Conservation (phyloP, 2,888 invertebrate genomes). For the Andrena dorsata region DNA sequence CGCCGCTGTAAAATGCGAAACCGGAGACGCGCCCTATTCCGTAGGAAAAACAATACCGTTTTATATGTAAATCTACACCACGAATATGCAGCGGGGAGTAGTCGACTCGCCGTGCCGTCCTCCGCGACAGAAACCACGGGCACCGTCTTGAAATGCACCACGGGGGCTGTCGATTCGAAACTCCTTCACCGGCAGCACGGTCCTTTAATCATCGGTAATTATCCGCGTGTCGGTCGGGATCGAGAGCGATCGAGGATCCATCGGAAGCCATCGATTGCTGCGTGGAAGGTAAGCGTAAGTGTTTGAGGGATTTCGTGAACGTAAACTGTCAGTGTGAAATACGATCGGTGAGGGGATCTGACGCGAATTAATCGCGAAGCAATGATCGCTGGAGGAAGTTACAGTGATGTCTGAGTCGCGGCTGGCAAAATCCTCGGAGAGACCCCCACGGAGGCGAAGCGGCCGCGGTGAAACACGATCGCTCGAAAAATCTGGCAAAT, state of each 20-base stretch:
- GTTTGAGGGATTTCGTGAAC: too few relatives aligned
- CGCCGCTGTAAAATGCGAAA: slow-evolving; percentile 58
- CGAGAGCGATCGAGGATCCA: slow-evolving; percentile 5
- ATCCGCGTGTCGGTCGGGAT: too few relatives aligned
- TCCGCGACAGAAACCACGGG: slow-evolving; percentile 6
- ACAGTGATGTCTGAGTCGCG: not conserved
- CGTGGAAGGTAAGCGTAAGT: too few relatives aligned
- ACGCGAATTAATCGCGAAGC: slow-evolving; percentile 1
- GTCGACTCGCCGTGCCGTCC: slow-evolving; percentile 32
- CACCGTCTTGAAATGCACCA: not conserved
- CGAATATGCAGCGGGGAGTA: slow-evolving; percentile 2
- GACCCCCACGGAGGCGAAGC: not conserved
- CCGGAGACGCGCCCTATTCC: slow-evolving; percentile 64
- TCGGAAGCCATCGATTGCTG: too few relatives aligned
- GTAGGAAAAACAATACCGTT: slow-evolving; percentile 69
- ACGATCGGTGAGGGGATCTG: too few relatives aligned
- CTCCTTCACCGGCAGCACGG: not conserved
- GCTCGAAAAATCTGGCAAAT: slow-evolving; percentile 50
- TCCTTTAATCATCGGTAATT: too few relatives aligned
- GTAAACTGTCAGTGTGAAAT: too few relatives aligned
- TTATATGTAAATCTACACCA: slow-evolving; percentile 69
- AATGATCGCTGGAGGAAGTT: slow-evolving; percentile 6
- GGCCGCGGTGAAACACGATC: slow-evolving; percentile 12
- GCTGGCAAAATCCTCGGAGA: not conserved
- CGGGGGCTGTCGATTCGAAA: slow-evolving; percentile 29